Evolutionary conservation across 2,797 vertebrate species (phyloP), one percentile per base, ranked within the genome.

Genomic region (Typhlichthys eigenmanni): DNA sequence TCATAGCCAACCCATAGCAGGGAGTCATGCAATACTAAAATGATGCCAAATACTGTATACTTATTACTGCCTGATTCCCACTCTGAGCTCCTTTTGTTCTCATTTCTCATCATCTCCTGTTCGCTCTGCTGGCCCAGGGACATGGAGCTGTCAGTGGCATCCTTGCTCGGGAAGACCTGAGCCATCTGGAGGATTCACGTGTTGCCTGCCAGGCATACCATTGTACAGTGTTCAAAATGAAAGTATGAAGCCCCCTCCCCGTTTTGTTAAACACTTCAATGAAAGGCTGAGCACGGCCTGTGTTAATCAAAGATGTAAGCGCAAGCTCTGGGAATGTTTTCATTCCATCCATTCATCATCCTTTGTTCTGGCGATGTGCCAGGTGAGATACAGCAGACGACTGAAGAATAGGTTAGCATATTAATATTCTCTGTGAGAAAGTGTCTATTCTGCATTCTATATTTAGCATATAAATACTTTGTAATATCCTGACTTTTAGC

Each of bases 261-360:
- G 2, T 46, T 66, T 59, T 62, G 55, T 60, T 47, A 19, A 60
- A 61, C 16, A 52, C 48, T 58, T 78, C 46, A 80, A 68, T 62
- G 61, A 73, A 64, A 62, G 68, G 12, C 34, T 17, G 55, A 63
- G 53, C 2, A 8, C 34, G n/a, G 49, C 24, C 55, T 38, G 55
- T 19, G 38, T 38, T 64, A 75, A 74, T 75, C 66, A 80, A 68
- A 75, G 12, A 55, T 3, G 38, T 24, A 68, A 56, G 69, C 58
- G 47, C 47, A 63, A 66, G 54, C 68, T 1, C 13, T 16, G 8
- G 38, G 32, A 60, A 69, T 19, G 14, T 58, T 68, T 63, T 58
- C 61, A 47, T 69, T 65, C 52, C 55, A 58, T 73, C 59, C 64
- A 51, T 75, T 74, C 64, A 74, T 75, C 60, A 66, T 68, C 10